Conservation (phyloP, 2,113 vertebrate species). For the Labrus mixtus region DNA sequence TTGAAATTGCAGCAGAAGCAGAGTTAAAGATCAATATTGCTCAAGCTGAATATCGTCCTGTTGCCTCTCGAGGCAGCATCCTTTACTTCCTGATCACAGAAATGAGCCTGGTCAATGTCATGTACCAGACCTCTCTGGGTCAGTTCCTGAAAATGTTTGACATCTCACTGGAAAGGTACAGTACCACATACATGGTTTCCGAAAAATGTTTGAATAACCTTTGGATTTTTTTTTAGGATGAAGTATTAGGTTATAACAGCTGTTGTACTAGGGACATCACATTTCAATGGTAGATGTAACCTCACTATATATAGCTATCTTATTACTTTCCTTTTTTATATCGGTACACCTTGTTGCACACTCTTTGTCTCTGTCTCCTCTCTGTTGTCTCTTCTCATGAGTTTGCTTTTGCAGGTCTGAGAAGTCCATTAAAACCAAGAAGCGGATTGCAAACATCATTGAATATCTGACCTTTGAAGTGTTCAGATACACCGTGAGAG, state of each 20-base stretch:
- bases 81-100: constrained; percentile 93
- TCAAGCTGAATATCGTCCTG: constrained; percentile 90
- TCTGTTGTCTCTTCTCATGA: not conserved
- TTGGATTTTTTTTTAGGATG: no score
- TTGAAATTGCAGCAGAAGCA: constrained; percentile 88
- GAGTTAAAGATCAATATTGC: constrained; percentile 90
- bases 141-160: constrained; percentile 93
- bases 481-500: constrained; percentile 86
- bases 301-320: no score
- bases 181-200: constrained; percentile 19
- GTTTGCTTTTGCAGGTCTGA: constrained; percentile 80
- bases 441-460: constrained; percentile 89
- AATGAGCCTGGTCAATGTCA: constrained; percentile 92
- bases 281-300: no score
- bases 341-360: not conserved
- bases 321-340: no score
- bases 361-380: not conserved
- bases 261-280: no score
- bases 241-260: no score
- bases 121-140: constrained; percentile 92
- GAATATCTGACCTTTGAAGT: constrained; percentile 90
- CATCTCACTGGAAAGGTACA: constrained; percentile 87
- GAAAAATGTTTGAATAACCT: not conserved
- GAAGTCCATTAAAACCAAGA: constrained; percentile 86
- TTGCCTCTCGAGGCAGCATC: constrained; percentile 90